Conservation (phyloP, 2,797 vertebrate species). For the Oreonectes daqikongensis region DNA sequence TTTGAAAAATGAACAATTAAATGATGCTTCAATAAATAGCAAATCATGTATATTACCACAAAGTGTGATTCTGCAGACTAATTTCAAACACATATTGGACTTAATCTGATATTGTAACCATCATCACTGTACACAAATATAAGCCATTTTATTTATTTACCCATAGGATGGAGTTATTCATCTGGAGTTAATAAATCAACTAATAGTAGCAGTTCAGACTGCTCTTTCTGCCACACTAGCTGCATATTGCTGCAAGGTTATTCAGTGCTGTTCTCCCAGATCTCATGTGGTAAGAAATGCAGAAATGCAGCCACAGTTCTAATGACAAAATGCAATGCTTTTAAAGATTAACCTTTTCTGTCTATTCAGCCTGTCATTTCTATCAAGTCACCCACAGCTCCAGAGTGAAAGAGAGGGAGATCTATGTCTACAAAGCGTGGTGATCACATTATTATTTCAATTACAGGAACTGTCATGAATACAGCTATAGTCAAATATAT, state of each 20-base stretch:
- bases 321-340: background rate
- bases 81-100: background rate
- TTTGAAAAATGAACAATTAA: too few relatives aligned
- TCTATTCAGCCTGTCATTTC: conserved; percentile 12
- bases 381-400: background rate
- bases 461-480: too few relatives aligned
- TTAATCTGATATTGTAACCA: background rate
- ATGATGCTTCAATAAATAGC: too few relatives aligned
- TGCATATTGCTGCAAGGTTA: conserved; percentile 54
- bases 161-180: background rate
- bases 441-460: background rate
- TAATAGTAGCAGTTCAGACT: background rate
- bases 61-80: too few relatives aligned
- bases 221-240: conserved; percentile 49
- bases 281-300: conserved; percentile 16
- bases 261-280: conserved; percentile 45
- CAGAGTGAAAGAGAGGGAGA: conserved; percentile 3
- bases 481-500: background rate
- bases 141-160: background rate
- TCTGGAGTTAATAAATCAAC: background rate
- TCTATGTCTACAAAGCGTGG: background rate
- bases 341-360: background rate
- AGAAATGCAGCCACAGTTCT: background rate
- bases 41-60: too few relatives aligned
- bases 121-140: background rate